These are phyloP conservation scores for Catocala nupta DNA, from an alignment of 2,888 invertebrate species.

Conservation along the genomic window DNA sequence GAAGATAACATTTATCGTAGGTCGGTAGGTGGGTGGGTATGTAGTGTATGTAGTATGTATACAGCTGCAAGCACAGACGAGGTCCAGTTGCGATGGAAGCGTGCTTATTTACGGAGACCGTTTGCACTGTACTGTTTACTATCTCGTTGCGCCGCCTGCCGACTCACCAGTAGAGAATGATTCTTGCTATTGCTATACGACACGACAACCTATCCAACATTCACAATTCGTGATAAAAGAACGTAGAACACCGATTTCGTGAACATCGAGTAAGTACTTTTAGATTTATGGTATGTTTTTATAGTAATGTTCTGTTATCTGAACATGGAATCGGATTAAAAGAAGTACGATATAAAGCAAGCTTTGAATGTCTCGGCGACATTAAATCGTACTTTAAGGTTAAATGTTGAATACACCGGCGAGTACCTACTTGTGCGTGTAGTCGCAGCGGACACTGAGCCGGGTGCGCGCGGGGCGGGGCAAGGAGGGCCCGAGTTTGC, in stretches of 20 bases:
- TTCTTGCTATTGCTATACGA: constrained; percentile 55
- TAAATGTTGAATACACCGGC: constrained; percentile 43
- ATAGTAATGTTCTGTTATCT: constrained; percentile 36
- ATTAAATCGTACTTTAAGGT: constrained; percentile 5
- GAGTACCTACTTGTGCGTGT: constrained; percentile 38
- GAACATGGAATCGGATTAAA: constrained; percentile 42
- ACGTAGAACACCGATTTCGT: constrained; percentile 50
- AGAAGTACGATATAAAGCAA: constrained; percentile 22
- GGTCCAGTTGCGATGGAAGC: constrained; percentile 58
- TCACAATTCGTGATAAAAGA: constrained; percentile 48
- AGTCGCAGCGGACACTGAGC: constrained; percentile 37
- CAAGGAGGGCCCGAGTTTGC: constrained; percentile 57
- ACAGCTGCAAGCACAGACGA: constrained; percentile 24
- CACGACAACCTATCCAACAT: constrained; percentile 27
- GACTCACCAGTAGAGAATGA: constrained; percentile 54
- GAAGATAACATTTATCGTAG: constrained; percentile 35
- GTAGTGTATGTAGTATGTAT: constrained; percentile 15
- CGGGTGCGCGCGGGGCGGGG: constrained; percentile 23
- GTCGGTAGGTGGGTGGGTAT: constrained; percentile 12
- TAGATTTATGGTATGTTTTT: constrained; percentile 41
- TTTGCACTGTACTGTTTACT: constrained; percentile 74
- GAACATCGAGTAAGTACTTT: constrained; percentile 30
- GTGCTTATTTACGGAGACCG: constrained; percentile 73
- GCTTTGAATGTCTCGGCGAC: neutral
- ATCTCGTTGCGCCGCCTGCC: constrained; percentile 61